Base-by-base conservation (phyloP, 2,888 invertebrate genomes). In the Lottia scabra region DNA sequence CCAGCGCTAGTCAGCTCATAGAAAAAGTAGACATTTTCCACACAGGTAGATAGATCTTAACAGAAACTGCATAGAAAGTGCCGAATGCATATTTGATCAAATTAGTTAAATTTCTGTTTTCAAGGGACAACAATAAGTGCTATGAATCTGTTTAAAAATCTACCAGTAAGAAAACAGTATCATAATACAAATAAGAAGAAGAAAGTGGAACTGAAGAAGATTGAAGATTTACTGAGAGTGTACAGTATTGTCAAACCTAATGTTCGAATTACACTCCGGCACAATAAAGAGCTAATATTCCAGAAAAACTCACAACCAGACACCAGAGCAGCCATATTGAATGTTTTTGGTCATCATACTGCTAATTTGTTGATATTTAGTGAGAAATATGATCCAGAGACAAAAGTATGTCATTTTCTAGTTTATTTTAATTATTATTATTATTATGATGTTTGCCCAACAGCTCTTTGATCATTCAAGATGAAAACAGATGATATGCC, bases 111-210 rank as follows among this genome's bases (percentile, higher is more conserved):
- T 2, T 30, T 62, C n/a, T 43, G 56, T 64, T 68, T 78, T 77
- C 5, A 80, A 92, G 93, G 93, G 44, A 93, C 93, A 13, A 90
- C 90, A 6, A 87, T 93, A 0, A 85, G 87, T 72, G 91, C 91
- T 1, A 86, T 81, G 44, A 87, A 91, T 73, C 82, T 93, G 63
- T 93, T 93, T 83, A 90, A 90, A 80, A 91, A 91, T 73, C 79
- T 92, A 26, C 93, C 93, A 19, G 93, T 93, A 0, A 87, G 93
- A 19, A 90, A 91, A 75, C 92, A 92, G 83, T 90, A 89, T 73
- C 89, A 91, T 70, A 90, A 86, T 69, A 88, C 89, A 30, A 81
- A 85, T 1, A 91, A 90, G 72, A 89, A 88, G 75, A 87, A 90
- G 44, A 90, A 87, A 75, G 91, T 92, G 68, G 92, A 92, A 74